A percentile compares a stretch with the other conserved stretches of the same genome.
These are phyloP conservation scores for Atlantisia rogersi DNA, from an alignment of 2,113 vertebrate genomes.

Conservation along the genomic window DNA sequence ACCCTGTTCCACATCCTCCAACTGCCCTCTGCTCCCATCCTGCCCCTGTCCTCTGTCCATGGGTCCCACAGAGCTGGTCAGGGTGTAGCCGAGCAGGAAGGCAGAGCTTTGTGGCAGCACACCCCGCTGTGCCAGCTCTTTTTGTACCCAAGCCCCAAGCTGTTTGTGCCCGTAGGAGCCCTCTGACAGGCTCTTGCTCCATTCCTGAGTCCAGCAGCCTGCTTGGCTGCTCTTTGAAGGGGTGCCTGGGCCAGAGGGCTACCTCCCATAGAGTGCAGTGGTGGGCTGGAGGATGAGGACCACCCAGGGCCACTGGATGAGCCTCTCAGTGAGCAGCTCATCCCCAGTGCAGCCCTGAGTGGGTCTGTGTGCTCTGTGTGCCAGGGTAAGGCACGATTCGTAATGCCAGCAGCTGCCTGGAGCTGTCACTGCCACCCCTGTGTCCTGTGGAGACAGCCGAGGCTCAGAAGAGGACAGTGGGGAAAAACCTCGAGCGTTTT, in stretches of 20 bases:
- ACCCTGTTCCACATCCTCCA: not conserved
- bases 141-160: accelerated
- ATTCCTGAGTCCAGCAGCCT: accelerated
- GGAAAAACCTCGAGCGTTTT: not conserved
- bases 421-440: not conserved
- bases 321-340: not conserved
- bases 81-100: not conserved
- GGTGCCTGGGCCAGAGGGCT: no score
- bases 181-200: not conserved
- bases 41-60: no score
- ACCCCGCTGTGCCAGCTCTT: not conserved
- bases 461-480: not conserved
- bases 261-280: accelerated
- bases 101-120: not conserved
- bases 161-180: not conserved
- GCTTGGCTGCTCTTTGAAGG: not conserved
- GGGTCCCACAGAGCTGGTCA: not conserved
- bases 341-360: not conserved
- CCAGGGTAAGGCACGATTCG: accelerated
- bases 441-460: accelerated
- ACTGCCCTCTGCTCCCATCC: not conserved
- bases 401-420: not conserved
- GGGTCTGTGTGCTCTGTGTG: not conserved
- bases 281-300: not conserved
- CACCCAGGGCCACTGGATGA: accelerated